Percentiles rank a stretch among this genome's conserved stretches.
These are phyloP conservation scores for Hyposmocoma kahamanoa DNA, from an alignment of 1,140 invertebrate genomes.

Conservation along the genomic window DNA sequence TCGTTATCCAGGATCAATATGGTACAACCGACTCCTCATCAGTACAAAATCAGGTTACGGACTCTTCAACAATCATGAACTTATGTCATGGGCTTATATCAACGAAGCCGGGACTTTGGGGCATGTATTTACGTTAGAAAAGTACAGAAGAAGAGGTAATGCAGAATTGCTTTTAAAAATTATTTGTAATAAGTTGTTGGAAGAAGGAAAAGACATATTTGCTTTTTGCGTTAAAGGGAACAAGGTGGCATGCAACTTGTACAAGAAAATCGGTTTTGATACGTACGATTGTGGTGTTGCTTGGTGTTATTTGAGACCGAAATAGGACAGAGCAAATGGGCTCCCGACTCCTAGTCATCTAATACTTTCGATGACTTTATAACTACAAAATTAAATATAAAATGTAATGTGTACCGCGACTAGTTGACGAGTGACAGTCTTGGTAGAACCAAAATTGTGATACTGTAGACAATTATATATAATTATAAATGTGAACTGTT, in stretches of 20 bases:
- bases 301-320: background rate
- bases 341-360: too few species aligned
- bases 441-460: too few species aligned
- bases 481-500: too few species aligned
- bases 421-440: too few species aligned
- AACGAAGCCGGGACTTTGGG: constrained; percentile 33
- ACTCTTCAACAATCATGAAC: constrained; percentile 21
- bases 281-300: background rate
- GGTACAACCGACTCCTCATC: constrained; percentile 30
- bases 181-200: constrained; percentile 26
- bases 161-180: constrained; percentile 29
- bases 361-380: too few species aligned
- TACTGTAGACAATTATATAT: too few species aligned
- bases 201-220: constrained; percentile 23
- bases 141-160: constrained; percentile 34
- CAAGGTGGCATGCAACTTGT: background rate
- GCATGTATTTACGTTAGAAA: constrained; percentile 31
- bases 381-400: too few species aligned
- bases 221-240: constrained; percentile 6
- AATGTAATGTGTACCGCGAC: too few species aligned
- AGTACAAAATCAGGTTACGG: constrained; percentile 32
- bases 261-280: background rate
- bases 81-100: constrained; percentile 32
- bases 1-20: constrained; percentile 21
- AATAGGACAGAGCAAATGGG: too few species aligned